phyloP scores from a whole-genome alignment of 2,113 vertebrate genomes.

The Notiomystis cincta region DNA sequence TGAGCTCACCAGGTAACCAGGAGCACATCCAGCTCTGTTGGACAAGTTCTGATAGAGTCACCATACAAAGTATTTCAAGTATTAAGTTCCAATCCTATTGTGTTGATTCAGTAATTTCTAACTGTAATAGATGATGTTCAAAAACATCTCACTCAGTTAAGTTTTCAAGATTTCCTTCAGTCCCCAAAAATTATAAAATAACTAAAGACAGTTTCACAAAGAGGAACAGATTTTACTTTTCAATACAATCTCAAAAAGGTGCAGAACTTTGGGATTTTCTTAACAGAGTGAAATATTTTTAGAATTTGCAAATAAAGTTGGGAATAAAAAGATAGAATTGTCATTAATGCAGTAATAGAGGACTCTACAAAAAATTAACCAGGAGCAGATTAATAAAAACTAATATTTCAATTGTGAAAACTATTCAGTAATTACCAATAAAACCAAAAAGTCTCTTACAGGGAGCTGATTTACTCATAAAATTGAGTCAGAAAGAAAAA shows the following conservation, averaged over 20 bases:
- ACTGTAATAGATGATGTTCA: background rate
- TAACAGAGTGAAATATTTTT: background rate
- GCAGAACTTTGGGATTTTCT: accelerated
- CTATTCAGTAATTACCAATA: background rate
- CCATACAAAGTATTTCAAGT: background rate
- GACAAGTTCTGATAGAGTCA: background rate
- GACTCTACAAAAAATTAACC: background rate
- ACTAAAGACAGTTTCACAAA: background rate
- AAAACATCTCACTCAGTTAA: background rate
- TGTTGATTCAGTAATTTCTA: background rate
- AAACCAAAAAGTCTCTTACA: background rate
- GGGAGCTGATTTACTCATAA: background rate
- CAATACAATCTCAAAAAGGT: background rate
- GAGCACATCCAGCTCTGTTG: background rate
- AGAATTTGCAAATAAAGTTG: background rate
- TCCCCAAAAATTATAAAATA: background rate
- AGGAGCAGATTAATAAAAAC: background rate
- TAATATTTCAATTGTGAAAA: background rate
- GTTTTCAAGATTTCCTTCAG: background rate
- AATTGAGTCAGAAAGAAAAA: background rate
- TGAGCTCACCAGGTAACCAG: background rate
- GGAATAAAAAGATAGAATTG: background rate
- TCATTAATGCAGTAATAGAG: background rate
- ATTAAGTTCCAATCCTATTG: background rate
- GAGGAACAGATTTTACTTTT: background rate